These are phyloP conservation scores for Batillaria attramentaria DNA, from an alignment of 1,140 invertebrate species.

Conservation along the genomic window DNA sequence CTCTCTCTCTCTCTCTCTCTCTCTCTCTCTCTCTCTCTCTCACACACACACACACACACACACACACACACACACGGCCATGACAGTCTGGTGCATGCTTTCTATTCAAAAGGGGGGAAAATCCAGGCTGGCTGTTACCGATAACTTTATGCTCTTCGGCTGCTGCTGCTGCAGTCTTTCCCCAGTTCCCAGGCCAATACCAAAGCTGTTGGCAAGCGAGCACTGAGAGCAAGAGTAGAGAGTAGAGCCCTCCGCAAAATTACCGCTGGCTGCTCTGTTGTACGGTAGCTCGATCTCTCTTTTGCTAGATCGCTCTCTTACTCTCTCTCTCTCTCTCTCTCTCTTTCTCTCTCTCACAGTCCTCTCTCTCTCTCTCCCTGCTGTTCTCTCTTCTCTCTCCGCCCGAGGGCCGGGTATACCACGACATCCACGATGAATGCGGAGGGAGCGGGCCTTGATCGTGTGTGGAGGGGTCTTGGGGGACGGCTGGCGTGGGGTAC, in stretches of 20 bases:
- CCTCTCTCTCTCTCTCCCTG: background rate
- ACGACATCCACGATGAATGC: no score
- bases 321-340: background rate
- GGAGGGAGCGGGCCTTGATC: no score
- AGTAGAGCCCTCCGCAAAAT: no score
- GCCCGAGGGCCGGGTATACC: no score
- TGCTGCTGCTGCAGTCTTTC: background rate
- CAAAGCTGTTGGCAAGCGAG: no score
- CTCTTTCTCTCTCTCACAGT: background rate
- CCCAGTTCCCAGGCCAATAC: background rate
- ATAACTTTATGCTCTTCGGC: background rate
- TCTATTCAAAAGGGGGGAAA: no score
- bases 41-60: constrained; percentile 26
- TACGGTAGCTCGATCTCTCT: background rate
- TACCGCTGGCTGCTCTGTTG: no score
- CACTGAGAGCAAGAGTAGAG: no score
- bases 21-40: background rate
- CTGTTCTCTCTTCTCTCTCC: no score
- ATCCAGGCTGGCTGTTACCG: no score
- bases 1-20: background rate
- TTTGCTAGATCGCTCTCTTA: background rate
- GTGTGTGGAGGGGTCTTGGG: no score
- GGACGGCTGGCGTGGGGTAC: no score
- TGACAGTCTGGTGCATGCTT: background rate
- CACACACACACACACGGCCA: background rate